These are phyloP conservation scores for Heterodera filipjevi DNA, from an alignment of 2,888 invertebrate genomes.

Conservation along the genomic window DNA sequence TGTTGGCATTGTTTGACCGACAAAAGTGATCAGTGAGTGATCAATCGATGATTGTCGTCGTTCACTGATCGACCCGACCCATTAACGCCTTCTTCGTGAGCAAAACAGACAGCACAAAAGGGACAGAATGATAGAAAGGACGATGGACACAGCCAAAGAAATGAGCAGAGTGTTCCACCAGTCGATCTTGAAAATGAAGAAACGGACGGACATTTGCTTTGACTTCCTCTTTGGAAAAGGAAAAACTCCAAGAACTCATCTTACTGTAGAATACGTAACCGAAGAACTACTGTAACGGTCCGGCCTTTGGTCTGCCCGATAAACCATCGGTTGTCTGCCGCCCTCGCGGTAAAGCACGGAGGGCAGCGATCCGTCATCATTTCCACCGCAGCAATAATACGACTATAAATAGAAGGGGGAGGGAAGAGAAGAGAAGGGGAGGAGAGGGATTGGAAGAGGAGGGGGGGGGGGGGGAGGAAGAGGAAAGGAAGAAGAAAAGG, in stretches of 20 bases:
- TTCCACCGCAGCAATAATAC: background rate
- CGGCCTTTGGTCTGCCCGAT: background rate
- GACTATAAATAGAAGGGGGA: background rate
- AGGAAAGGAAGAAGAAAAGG: background rate
- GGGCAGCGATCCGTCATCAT: background rate
- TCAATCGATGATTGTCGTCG: background rate
- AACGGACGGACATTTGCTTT: background rate
- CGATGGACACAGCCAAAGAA: constrained; percentile 12
- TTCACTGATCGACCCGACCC: too few species aligned
- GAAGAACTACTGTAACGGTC: constrained; percentile 1
- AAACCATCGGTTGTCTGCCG: constrained; percentile 2
- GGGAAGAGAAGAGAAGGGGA: background rate
- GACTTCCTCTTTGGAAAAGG: background rate
- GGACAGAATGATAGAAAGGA: constrained; percentile 24
- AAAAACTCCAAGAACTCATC: background rate
- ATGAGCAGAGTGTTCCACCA: constrained; percentile 28
- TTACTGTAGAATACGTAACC: constrained; percentile 1
- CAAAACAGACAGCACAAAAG: constrained; percentile 26
- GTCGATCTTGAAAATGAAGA: constrained; percentile 18
- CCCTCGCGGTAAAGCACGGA: background rate
- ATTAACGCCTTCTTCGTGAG: constrained; percentile 13
- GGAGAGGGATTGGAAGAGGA: background rate
- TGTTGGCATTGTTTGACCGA: background rate
- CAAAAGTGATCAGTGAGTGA: background rate
- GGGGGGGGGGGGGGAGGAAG: background rate